phyloP scores from a whole-genome alignment of 2,797 vertebrate species.

The Leptoclinus maculatus region DNA sequence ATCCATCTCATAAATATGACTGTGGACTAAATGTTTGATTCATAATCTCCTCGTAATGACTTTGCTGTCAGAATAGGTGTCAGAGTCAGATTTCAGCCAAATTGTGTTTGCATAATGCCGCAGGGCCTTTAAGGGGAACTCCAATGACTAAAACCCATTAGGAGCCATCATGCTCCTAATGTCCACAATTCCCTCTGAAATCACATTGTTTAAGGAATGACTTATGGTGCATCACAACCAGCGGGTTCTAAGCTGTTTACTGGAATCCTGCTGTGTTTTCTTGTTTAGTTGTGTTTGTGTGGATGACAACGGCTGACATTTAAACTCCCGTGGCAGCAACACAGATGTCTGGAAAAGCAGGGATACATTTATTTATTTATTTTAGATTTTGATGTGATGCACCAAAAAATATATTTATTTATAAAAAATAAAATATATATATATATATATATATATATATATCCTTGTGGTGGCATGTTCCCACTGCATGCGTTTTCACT shows the following conservation, averaged over 20 bases:
- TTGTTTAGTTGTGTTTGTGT: slow-evolving; percentile 7
- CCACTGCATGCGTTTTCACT: background rate
- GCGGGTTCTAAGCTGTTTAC: slow-evolving; percentile 20
- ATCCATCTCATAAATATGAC: slow-evolving; percentile 65
- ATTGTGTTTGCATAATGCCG: slow-evolving; percentile 65
- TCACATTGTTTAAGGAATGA: slow-evolving; percentile 68
- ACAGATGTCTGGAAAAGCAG: background rate
- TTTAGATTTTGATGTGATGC: background rate
- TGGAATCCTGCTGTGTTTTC: slow-evolving; percentile 13
- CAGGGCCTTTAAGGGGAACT: slow-evolving; percentile 68
- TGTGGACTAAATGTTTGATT: slow-evolving; percentile 71
- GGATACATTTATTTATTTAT: background rate
- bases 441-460: too few species aligned
- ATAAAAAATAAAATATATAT: too few species aligned
- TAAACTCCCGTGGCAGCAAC: background rate
- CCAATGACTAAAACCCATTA: slow-evolving; percentile 67
- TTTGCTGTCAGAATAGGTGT: slow-evolving; percentile 72
- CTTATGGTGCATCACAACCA: slow-evolving; percentile 9
- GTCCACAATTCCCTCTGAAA: slow-evolving; percentile 77
- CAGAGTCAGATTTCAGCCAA: slow-evolving; percentile 73
- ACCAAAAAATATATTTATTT: background rate
- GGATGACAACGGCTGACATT: slow-evolving; percentile 11
- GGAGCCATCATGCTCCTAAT: slow-evolving; percentile 65
- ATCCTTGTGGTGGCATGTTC: background rate
- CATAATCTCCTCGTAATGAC: slow-evolving; percentile 70